Conservation (phyloP, 2,797 vertebrate genomes). For the Hapalemur alaotrensis region DNA sequence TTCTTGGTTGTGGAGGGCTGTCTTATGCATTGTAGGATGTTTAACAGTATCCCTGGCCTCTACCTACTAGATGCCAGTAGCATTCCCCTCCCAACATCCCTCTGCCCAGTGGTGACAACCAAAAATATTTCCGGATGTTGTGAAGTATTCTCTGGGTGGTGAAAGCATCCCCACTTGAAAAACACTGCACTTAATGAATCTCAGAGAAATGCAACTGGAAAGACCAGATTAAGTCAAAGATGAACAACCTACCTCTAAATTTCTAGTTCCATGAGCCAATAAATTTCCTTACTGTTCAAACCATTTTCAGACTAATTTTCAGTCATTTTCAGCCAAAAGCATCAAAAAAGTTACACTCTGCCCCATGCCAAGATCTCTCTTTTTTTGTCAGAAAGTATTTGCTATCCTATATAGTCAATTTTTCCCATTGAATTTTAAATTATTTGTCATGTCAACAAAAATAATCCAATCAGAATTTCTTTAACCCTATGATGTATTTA, state of each 20-base stretch:
- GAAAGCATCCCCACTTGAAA: not conserved
- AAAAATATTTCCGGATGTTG: not conserved
- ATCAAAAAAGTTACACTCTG: not conserved
- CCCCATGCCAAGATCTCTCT: not conserved
- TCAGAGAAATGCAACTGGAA: not conserved
- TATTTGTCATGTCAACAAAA: not conserved
- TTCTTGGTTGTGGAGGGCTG: not conserved
- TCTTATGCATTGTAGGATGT: not conserved
- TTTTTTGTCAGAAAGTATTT: not conserved
- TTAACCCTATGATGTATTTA: not conserved
- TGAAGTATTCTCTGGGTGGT: not conserved
- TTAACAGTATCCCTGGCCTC: not conserved
- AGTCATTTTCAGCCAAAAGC: not conserved
- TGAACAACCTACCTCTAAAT: not conserved
- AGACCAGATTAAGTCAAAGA: not conserved
- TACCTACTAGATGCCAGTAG: not conserved
- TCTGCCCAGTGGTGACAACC: not conserved
- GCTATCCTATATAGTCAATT: not conserved
- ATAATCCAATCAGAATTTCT: not conserved
- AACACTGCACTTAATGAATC: not conserved
- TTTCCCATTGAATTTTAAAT: not conserved
- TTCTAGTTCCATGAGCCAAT: not conserved
- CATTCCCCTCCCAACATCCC: rapidly evolving
- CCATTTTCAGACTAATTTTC: not conserved
- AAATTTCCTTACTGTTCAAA: not conserved